phyloP scores from a whole-genome alignment of 2,888 invertebrate species.

The Orthosia gothica region DNA sequence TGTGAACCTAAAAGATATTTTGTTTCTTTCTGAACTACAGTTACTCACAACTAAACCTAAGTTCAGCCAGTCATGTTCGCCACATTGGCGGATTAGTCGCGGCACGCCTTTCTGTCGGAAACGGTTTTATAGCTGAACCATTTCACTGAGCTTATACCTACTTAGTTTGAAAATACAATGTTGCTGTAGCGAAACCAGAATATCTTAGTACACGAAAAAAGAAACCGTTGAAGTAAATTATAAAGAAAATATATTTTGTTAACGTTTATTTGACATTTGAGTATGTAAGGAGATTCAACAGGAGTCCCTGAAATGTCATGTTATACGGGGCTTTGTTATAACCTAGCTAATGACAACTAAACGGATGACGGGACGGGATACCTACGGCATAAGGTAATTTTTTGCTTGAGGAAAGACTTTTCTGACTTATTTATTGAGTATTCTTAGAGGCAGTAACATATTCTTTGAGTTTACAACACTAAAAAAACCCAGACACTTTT shows the following conservation, averaged over 20 bases:
- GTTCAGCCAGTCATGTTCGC: slow-evolving; percentile 43
- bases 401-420: not conserved
- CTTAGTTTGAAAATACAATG: slow-evolving; percentile 32
- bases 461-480: not conserved
- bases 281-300: not conserved
- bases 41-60: slow-evolving; percentile 14
- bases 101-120: slow-evolving; percentile 52
- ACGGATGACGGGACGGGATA: not conserved
- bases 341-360: not conserved
- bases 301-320: slow-evolving; percentile 8
- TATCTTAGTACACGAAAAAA: not conserved
- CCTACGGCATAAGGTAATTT: not conserved
- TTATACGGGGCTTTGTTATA: not conserved
- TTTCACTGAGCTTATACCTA: slow-evolving; percentile 22
- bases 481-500: not conserved
- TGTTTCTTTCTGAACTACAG: slow-evolving; percentile 25
- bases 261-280: slow-evolving; percentile 26
- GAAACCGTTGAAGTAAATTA: not conserved
- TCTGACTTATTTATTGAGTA: not conserved
- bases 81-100: slow-evolving; percentile 44
- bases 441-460: no score
- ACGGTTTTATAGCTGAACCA: slow-evolving; percentile 54
- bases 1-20: not conserved
- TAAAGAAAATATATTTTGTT: not conserved
- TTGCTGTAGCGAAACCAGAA: slow-evolving; percentile 12